Evolutionary conservation across 2,113 vertebrate species (phyloP), one percentile per base, ranked within the genome.

Genomic region (Microtus montanus): DNA sequence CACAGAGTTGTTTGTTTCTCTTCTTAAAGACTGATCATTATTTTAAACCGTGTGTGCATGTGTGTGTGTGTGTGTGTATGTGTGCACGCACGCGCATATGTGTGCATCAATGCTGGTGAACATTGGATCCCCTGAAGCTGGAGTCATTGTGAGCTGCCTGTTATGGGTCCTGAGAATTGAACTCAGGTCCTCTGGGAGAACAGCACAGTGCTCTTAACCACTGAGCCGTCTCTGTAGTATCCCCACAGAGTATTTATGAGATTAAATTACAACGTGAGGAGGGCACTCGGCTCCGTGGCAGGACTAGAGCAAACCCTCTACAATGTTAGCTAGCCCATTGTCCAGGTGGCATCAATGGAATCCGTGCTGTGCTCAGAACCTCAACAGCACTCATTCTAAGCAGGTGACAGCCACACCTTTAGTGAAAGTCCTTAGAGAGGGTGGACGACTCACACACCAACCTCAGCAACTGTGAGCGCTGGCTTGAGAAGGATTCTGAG

Each of bases 401-500:
- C 87, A 71, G 47, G 54, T 64, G 30, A 17, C 28, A 58, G 30
- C 85, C 52, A 92, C 44, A 13, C 33, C 15, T 47, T 86, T 73
- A 79, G 44, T 63, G 44, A 75, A 66, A 90, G 75, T 13, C 44
- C n/a, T 95, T 82, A 52, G 52, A 35, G 61, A 11, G 49, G 52
- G 19, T 6, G 19, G 30, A 38, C 71, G 49, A 14, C 41, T 75
- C 73, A 80, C 30, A 24, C 30, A 14, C 38, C 64, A 47, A 24
- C 14, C 71, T 33, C 11, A 30, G 0, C n/a, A 5, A 13, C 11
- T 20, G 49, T 70, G 54, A 80, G 7, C 28, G 8, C 73, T 86
- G 49, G 77, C 38, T 52, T 68, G 35, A 92, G 93, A 91, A 91
- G 41, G 38, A 86, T 82, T 90, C 95, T 15, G 11, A 64, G 38